phyloP scores from a whole-genome alignment of 2,113 vertebrate species.

The Lepus timidus region DNA sequence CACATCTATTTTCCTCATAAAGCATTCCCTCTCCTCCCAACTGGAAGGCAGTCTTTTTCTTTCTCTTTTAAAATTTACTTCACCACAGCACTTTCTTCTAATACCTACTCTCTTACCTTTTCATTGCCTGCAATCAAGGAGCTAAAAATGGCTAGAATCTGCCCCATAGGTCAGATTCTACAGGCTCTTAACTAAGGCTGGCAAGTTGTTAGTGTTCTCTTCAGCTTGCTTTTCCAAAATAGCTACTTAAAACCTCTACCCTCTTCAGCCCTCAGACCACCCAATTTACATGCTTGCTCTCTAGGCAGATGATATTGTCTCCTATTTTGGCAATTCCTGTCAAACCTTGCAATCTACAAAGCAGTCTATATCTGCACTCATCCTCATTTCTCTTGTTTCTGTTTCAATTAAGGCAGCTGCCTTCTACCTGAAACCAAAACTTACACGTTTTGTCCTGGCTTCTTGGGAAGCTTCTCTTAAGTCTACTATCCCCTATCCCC shows the following conservation, averaged over 20 bases:
- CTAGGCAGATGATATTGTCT: neutral
- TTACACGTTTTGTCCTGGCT: neutral
- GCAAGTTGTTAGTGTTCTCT: neutral
- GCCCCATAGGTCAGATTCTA: neutral
- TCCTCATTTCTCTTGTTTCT: conserved; percentile 33
- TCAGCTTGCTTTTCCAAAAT: neutral
- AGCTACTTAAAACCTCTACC: conserved; percentile 10
- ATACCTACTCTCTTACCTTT: neutral
- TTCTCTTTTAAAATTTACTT: neutral
- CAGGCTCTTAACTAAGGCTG: neutral
- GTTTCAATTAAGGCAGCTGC: neutral
- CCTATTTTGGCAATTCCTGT: neutral
- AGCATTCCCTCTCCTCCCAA: neutral
- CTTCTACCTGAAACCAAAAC: conserved; percentile 5
- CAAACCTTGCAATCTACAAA: neutral
- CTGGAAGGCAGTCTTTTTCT: neutral
- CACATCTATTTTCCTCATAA: neutral
- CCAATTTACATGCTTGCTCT: neutral
- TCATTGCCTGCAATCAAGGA: neutral
- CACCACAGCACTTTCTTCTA: neutral
- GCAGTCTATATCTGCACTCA: neutral
- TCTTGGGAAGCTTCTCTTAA: neutral
- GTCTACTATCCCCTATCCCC: neutral
- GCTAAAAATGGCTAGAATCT: conserved; percentile 38
- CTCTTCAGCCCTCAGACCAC: neutral